Evolutionary conservation across 1,140 invertebrate genomes (phyloP).

Genomic region (Penaeus chinensis): DNA sequence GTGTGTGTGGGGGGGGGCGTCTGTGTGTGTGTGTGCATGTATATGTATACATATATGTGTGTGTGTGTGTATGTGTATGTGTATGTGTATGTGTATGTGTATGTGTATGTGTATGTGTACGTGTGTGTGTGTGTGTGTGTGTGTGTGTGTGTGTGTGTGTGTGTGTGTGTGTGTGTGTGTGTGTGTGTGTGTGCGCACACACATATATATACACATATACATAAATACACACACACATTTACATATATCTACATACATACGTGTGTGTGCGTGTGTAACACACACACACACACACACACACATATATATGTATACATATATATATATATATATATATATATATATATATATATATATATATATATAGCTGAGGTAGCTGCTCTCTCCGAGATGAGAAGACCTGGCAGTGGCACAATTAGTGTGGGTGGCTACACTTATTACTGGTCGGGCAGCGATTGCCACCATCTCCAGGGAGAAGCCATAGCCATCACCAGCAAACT

Average conservation of each 20-base stretch:
- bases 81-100: slow-evolving; percentile 22
- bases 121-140: background rate
- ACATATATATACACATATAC: slow-evolving; percentile 28
- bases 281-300: background rate
- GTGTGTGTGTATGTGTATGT: slow-evolving; percentile 23
- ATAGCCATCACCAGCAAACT: too few species aligned
- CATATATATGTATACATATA: background rate
- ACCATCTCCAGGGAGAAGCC: too few species aligned
- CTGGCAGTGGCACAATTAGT: too few species aligned
- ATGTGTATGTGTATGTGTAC: slow-evolving; percentile 13
- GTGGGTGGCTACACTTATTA: too few species aligned
- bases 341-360: slow-evolving; percentile 16
- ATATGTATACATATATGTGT: slow-evolving; percentile 32
- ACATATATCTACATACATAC: slow-evolving; percentile 32
- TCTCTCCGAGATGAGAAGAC: too few species aligned
- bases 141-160: too few species aligned
- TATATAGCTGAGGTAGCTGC: too few species aligned
- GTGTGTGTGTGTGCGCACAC: too few species aligned
- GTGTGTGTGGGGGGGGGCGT: background rate
- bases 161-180: too few species aligned
- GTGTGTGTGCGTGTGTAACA: background rate
- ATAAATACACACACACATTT: slow-evolving; percentile 30
- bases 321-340: slow-evolving; percentile 16
- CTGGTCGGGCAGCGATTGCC: too few species aligned
- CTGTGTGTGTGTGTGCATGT: slow-evolving; percentile 5